These are phyloP conservation scores for Perithous albicinctus DNA, from an alignment of 2,888 invertebrate species.

Conservation along the genomic window DNA sequence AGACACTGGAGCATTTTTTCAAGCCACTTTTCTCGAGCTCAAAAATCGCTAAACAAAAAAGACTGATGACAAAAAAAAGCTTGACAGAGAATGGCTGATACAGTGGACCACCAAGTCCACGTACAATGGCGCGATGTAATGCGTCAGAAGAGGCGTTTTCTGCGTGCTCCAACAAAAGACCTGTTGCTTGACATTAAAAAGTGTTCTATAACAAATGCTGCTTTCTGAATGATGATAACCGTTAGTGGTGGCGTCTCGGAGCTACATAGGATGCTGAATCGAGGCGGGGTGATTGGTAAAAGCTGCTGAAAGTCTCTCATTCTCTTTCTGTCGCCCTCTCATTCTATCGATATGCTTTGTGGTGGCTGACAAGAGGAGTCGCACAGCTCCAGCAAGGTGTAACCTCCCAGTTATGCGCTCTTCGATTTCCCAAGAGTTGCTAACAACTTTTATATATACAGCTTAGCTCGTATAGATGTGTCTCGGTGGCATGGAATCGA, in stretches of 20 bases:
- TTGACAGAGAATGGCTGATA: neutral
- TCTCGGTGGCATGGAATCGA: neutral
- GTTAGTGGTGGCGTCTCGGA: conserved; percentile 36
- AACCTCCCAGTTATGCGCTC: conserved; percentile 76
- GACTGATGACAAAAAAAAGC: too few relatives aligned
- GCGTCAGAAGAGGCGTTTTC: neutral
- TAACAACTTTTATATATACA: too few relatives aligned
- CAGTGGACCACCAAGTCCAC: neutral
- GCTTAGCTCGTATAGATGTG: neutral
- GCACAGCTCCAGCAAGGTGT: conserved; percentile 67
- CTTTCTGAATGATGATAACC: conserved; percentile 65
- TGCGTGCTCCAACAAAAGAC: neutral
- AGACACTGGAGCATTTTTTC: too few relatives aligned
- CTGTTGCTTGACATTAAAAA: conserved; percentile 74
- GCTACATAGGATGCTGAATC: conserved; percentile 34
- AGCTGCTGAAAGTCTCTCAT: conserved; percentile 58
- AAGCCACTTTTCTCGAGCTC: too few relatives aligned
- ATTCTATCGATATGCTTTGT: conserved; percentile 35
- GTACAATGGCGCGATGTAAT: conserved; percentile 11
- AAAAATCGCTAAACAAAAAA: too few relatives aligned
- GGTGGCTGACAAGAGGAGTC: conserved; percentile 50
- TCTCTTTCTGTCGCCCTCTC: too few relatives aligned
- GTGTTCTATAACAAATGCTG: conserved; percentile 48
- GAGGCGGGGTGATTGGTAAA: conserved; percentile 68
- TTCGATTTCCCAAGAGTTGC: conserved; percentile 72